Evolutionary conservation across 2,113 vertebrate genomes (phyloP).

Genomic region (Gulo gulo): DNA sequence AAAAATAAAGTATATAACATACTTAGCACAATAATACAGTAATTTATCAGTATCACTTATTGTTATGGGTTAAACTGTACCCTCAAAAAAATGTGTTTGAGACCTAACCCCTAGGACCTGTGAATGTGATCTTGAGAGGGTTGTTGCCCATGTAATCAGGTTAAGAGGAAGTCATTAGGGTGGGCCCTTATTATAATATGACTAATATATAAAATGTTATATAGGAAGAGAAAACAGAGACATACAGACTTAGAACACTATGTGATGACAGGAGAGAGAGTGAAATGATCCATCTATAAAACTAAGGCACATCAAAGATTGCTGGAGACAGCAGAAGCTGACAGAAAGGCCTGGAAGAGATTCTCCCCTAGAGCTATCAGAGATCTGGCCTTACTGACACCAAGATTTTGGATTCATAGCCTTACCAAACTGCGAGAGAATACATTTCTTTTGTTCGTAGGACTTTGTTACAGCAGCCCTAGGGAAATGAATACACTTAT

Average conservation of each 20-base stretch:
- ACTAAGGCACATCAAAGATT: not conserved
- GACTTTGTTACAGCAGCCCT: not conserved
- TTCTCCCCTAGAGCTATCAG: not conserved
- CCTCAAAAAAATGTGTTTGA: not conserved
- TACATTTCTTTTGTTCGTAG: not conserved
- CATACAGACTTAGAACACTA: not conserved
- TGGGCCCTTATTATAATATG: not conserved
- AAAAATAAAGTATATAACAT: not conserved
- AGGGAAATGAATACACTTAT: not conserved
- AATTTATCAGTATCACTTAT: not conserved
- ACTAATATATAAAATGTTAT: not conserved
- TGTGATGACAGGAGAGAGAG: not conserved
- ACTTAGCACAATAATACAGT: not conserved
- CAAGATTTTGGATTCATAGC: not conserved
- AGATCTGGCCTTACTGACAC: not conserved
- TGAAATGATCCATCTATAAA: not conserved
- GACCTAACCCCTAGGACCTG: not conserved
- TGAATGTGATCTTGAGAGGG: not conserved
- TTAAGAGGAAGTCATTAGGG: constrained; percentile 3
- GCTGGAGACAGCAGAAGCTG: not conserved
- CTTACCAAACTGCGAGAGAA: not conserved
- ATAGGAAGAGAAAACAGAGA: not conserved
- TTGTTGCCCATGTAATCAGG: not conserved
- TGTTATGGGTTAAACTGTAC: not conserved
- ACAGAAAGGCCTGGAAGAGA: not conserved